Evolutionary conservation across 2,797 vertebrate species (phyloP).

Genomic region (Graptemys geographica): DNA sequence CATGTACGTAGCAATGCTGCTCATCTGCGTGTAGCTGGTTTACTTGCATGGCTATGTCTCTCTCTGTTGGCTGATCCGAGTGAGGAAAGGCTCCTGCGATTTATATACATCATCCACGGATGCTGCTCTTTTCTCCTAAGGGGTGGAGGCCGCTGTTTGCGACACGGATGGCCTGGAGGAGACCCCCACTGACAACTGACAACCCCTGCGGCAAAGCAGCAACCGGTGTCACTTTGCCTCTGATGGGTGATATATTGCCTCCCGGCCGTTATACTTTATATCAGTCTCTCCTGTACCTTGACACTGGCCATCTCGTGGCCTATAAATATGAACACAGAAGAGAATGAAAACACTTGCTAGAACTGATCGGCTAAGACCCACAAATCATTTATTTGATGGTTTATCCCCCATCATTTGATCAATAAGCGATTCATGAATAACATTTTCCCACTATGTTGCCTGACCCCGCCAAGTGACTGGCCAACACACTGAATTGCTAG

Average conservation of each 20-base stretch:
- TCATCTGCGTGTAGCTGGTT: not conserved
- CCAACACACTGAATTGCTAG: no score
- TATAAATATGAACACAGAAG: not conserved
- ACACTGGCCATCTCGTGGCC: not conserved
- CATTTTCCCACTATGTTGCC: not conserved
- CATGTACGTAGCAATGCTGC: not conserved
- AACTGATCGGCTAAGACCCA: not conserved
- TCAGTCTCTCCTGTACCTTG: not conserved
- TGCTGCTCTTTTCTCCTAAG: not conserved
- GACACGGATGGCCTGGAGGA: not conserved
- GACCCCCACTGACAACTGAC: not conserved
- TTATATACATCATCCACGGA: not conserved
- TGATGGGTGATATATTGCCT: not conserved
- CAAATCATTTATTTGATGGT: not conserved
- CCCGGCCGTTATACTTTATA: not conserved
- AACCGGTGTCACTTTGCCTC: not conserved
- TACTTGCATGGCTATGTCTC: not conserved
- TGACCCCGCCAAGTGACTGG: no score
- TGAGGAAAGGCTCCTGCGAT: not conserved
- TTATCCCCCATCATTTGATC: not conserved
- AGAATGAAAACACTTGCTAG: not conserved
- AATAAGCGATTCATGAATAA: not conserved
- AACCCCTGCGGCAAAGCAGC: not conserved
- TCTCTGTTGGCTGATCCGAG: not conserved
- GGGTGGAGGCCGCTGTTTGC: not conserved